Evolutionary conservation across 2,797 vertebrate species (phyloP), one percentile per base, ranked within the genome.

Genomic region (Sebastes hubbsi): DNA sequence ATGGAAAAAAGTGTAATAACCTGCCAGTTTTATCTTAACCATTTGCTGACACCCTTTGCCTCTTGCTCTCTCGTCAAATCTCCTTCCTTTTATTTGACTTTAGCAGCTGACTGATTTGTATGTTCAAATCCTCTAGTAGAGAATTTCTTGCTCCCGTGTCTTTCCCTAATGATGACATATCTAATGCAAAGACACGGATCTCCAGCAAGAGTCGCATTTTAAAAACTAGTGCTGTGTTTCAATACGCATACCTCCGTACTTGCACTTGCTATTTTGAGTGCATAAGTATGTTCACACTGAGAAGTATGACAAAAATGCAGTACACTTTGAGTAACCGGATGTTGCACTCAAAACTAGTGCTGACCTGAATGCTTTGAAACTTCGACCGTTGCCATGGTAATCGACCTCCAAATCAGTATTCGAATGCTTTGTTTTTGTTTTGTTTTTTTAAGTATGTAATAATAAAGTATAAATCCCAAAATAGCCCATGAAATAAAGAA

Each of bases 1-100:
- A 99, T 98, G 97, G 89, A 97, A 98, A 98, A 92, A 93, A 88
- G 97, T 96, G 95, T 98, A 98, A 98, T 99, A 99, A 99, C 97
- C 97, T 98, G 96, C 95, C 97, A 98, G 97, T 97, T 97, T 97
- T 96, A 88, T 96, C 95, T 97, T 97, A 98, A 98, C 97, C 95
- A 95, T 96, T 97, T 95, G 92, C 91, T 91, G 93, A 96, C 96
- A 95, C 76, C 83, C 75, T 69, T 87, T 78, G 85, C 88, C 86
- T 92, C 83, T 87, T 88, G 86, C 83, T 88, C 89, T 77, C 79
- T 72, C 20, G 27, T 73, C 59, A 78, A 84, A 80, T 81, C 65
- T 74, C 61, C 72, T 58, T 74, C 82, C 56, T 85, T 83, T 82
- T 78, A 88, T 88, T 89, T 86, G 83, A 89, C 63, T 76, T 83